These are phyloP conservation scores for Otus sunia DNA, from an alignment of 2,113 vertebrate genomes.

Conservation along the genomic window DNA sequence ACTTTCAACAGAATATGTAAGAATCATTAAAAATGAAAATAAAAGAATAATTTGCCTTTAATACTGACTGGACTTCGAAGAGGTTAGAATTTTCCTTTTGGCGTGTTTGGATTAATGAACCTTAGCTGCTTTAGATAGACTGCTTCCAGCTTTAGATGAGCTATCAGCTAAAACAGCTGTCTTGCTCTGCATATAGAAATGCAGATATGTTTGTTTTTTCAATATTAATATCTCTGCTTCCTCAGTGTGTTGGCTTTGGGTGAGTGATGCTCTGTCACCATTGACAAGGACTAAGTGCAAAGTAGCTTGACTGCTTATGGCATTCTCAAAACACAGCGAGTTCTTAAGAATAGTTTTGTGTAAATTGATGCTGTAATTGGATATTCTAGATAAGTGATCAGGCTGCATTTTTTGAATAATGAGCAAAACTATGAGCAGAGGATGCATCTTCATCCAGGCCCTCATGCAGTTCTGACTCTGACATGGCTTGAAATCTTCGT, in stretches of 20 bases:
- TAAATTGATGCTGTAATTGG: background rate
- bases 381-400: background rate
- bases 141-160: background rate
- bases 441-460: background rate
- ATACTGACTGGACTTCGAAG: background rate
- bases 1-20: background rate
- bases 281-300: rapidly evolving
- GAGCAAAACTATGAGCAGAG: background rate
- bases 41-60: background rate
- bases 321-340: background rate
- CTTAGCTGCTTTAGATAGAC: background rate
- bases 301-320: background rate
- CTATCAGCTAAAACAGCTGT: background rate
- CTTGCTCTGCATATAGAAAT: background rate
- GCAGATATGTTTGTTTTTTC: background rate
- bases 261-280: background rate
- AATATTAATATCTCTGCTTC: background rate
- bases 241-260: background rate
- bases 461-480: background rate
- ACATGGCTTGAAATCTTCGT: background rate
- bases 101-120: background rate
- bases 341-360: background rate
- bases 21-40: background rate
- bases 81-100: background rate
- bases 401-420: background rate